Conservation (phyloP, 2,888 invertebrate genomes). For the Andricus quercusramuli region DNA sequence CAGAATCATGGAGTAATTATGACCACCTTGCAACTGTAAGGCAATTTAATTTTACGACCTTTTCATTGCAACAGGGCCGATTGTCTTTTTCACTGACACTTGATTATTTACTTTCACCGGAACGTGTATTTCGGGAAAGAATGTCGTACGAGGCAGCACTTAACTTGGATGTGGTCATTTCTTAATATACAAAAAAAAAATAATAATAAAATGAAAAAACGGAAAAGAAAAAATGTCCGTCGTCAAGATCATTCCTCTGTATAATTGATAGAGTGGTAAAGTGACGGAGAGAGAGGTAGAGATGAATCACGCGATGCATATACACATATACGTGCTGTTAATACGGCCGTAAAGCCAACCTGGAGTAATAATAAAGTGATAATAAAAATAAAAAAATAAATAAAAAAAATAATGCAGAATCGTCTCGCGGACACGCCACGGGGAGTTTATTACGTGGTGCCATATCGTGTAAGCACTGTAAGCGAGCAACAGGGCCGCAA, state of each 20-base stretch:
- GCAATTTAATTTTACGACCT: slow-evolving; percentile 39
- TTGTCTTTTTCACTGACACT: slow-evolving; percentile 42
- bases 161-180: slow-evolving; percentile 46
- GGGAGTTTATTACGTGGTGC: slow-evolving; percentile 68
- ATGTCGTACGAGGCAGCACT: slow-evolving; percentile 42
- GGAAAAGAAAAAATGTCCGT: slow-evolving; percentile 49
- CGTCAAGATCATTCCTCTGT: slow-evolving; percentile 48
- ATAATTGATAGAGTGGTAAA: slow-evolving; percentile 59
- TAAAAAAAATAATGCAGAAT: slow-evolving; percentile 68
- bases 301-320: slow-evolving; percentile 54
- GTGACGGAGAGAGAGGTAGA: slow-evolving; percentile 45
- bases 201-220: neutral
- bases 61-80: slow-evolving; percentile 33
- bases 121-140: slow-evolving; percentile 45
- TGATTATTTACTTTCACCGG: slow-evolving; percentile 44
- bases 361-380: slow-evolving; percentile 74
- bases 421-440: slow-evolving; percentile 66
- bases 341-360: slow-evolving; percentile 70
- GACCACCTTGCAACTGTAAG: slow-evolving; percentile 36
- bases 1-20: slow-evolving; percentile 29
- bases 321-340: slow-evolving; percentile 59
- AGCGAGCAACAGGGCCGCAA: slow-evolving; percentile 33
- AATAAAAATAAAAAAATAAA: slow-evolving; percentile 66
- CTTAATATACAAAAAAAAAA: slow-evolving; percentile 14
- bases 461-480: slow-evolving; percentile 29